These are phyloP conservation scores for Drosophila kohkoa DNA, from an alignment of 1,140 invertebrate species.

Conservation along the genomic window DNA sequence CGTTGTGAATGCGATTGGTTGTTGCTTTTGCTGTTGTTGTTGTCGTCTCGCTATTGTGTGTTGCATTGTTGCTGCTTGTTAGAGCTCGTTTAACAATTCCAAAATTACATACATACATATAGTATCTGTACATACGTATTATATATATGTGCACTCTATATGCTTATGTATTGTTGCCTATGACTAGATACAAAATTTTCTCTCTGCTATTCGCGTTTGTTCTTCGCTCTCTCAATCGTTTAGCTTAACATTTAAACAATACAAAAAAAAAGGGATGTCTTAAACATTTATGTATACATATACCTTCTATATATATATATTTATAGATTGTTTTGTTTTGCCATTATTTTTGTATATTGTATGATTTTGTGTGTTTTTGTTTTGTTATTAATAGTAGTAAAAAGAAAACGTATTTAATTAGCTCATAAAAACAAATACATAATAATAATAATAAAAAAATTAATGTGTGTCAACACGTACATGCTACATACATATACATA, in stretches of 20 bases:
- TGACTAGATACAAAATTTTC: conserved; percentile 69
- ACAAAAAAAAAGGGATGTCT: background rate
- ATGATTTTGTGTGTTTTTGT: conserved; percentile 10
- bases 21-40: conserved; percentile 5
- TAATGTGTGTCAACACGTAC: no score
- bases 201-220: background rate
- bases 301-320: conserved; percentile 1
- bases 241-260: background rate
- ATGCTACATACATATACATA: conserved; percentile 8
- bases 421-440: conserved; percentile 49
- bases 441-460: conserved; percentile 10
- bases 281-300: conserved; percentile 3
- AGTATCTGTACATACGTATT: conserved; percentile 14
- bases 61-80: conserved; percentile 1
- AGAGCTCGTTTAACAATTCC: conserved; percentile 15
- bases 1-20: conserved; percentile 19
- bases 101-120: conserved; percentile 7
- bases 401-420: conserved; percentile 45
- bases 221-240: background rate
- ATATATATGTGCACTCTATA: conserved; percentile 4
- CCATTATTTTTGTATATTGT: conserved; percentile 29
- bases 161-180: conserved; percentile 36
- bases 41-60: conserved; percentile 6
- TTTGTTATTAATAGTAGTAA: conserved; percentile 15
- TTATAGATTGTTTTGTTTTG: conserved; percentile 2